Evolutionary conservation across 2,888 invertebrate genomes (phyloP), one percentile per base, ranked within the genome.

Genomic region (Plebejus anna): DNA sequence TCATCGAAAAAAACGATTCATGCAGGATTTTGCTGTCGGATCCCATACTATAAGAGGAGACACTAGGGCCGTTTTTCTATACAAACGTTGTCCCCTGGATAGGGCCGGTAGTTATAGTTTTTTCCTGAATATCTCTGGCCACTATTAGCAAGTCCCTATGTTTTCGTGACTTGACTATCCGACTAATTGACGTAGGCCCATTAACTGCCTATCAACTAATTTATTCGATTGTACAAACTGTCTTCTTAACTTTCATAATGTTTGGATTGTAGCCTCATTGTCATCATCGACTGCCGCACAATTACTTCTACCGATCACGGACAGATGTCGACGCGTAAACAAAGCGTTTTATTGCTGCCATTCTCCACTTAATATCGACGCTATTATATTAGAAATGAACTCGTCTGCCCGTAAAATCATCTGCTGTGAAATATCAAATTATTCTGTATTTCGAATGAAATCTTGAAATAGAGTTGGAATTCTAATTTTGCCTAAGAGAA

Each of bases 261-360:
- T 73, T 73, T 51, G n/a, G 32, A 73, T 55, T 32, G 51, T 51
- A 55, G 73, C 51, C 51, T 22, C 47, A 73, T 55, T 55, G 73
- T 73, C 55, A 16, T 32, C 32, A 73, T 55, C 51, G 73, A 73
- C 55, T 55, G 72, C 72, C 59, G 42, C 2, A 22, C 61, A 72
- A 75, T 76, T 36, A 75, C 70, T 75, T 38, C 32, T 72, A 73
- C 70, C 76, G 77, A 77, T 76, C 71, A 13, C 42, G 47, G 36
- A 70, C 77, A 77, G 76, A 75, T 77, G 76, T 76, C 77, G 66
- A 70, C 47, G 76, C 75, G 77, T 77, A 77, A 77, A 77, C 77
- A 77, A 75, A 75, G 57, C 75, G 66, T 77, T 77, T 77, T 77
- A 77, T 76, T 73, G 75, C 76, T 32, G 75, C 75, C 55, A 73